Evolutionary conservation across 2,113 vertebrate species (phyloP), one percentile per base, ranked within the genome.

Genomic region (Ramphastos sulfuratus): DNA sequence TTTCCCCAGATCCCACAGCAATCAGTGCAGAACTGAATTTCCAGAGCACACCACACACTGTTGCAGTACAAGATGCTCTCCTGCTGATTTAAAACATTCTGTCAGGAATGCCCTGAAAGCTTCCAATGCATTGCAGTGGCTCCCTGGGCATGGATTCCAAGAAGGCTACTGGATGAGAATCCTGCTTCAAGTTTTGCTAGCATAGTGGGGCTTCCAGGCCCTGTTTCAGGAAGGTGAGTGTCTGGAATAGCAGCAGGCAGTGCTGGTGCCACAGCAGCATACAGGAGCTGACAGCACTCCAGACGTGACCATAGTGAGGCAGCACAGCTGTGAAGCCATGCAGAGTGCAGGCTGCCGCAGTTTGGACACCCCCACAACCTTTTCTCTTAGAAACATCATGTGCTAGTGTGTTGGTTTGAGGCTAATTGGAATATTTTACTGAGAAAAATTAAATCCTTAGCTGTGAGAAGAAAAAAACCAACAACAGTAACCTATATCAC

Each of bases 61-160:
- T 33, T 33, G 46, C 60, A 83, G n/a, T 8, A n/a, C 37, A 52
- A 88, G 52, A 77, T 35, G 21, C 48, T 79, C 21, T 69, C 44
- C 27, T 13, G 23, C 39, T 58, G 15, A 50, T 59, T 42, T 72
- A 74, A 79, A 60, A 12, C 3, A 35, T 54, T 61, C 60, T 82
- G 52, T 61, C 39, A 74, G 55, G 74, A 86, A 31, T 30, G 16
- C 28, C 14, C 25, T 42, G 21, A 30, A 52, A 88, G 31, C 31
- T 59, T 90, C 52, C 42, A 63, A 3, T 27, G 66, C 28, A 28
- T 66, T 0, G 0, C 58, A 42, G 31, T 7, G 42, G 13, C 24
- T 44, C 52, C 0, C 0, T 3, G 8, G 9, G 12, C n/a, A 58
- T 5, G 7, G 37, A 74, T 78, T 83, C 42, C 73, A 78, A 55